phyloP scores from a whole-genome alignment of 2,888 invertebrate species.

The Timema cristinae region DNA sequence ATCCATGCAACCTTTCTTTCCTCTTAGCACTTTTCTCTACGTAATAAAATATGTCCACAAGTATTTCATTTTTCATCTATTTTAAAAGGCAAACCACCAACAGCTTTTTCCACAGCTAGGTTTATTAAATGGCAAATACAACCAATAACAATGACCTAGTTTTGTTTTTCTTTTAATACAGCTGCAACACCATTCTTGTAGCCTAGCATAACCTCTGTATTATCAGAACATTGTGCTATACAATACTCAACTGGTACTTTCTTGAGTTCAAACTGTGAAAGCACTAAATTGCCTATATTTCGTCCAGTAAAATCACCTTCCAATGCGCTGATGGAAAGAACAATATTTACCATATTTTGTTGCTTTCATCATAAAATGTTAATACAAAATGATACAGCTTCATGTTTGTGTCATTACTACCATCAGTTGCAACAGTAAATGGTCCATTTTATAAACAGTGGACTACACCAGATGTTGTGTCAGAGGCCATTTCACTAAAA shows the following conservation, averaged over 20 bases:
- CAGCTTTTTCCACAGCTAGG: neutral
- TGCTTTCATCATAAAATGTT: neutral
- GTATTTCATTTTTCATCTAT: neutral
- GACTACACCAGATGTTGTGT: no score
- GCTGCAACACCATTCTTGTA: neutral
- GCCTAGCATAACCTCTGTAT: no score
- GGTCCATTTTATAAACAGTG: neutral
- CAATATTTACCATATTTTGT: neutral
- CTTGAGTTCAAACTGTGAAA: neutral
- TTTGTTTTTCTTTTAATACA: neutral
- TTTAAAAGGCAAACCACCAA: neutral
- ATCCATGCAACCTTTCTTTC: no score
- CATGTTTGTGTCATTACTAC: neutral
- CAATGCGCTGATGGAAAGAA: neutral
- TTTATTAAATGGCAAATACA: no score
- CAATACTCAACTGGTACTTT: no score
- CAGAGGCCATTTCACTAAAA: neutral
- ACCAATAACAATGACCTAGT: no score
- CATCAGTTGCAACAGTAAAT: neutral
- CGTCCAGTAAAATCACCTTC: neutral
- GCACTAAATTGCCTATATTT: neutral
- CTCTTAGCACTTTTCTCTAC: neutral
- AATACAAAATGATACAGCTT: neutral
- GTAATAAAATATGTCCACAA: constrained; percentile 1
- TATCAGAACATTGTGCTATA: no score